A percentile compares a stretch with the other conserved stretches of the same genome.
Conservation (phyloP, 1,140 invertebrate species). For the Antheraea mylitta region DNA sequence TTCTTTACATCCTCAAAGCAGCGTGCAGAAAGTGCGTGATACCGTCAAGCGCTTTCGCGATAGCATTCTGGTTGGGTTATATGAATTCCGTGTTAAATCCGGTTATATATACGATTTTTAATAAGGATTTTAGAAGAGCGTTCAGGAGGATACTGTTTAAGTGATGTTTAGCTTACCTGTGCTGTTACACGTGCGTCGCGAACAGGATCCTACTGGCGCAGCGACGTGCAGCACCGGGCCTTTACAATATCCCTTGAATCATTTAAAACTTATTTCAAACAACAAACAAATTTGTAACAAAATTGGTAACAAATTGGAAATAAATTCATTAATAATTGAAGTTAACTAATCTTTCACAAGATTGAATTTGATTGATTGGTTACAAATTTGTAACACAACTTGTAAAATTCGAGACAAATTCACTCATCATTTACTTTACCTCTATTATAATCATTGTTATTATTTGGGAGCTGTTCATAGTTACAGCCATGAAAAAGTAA, state of each 20-base stretch:
- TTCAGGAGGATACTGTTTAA: conserved; percentile 97
- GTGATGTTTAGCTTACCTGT: conserved; percentile 91
- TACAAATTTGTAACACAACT: too few species aligned
- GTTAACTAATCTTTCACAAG: too few species aligned
- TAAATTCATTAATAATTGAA: too few species aligned
- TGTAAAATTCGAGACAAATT: too few species aligned
- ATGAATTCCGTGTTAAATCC: conserved; percentile 99
- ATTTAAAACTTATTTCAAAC: conserved; percentile 3
- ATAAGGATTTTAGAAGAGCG: conserved; percentile 98
- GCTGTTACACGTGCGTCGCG: conserved; percentile 84
- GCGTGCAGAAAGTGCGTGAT: conserved; percentile 88
- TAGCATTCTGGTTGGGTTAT: conserved; percentile 99
- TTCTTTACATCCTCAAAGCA: conserved; percentile 93
- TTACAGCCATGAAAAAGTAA: too few species aligned
- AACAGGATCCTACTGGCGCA: conserved; percentile 80
- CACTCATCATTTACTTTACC: too few species aligned
- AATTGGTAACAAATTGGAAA: too few species aligned
- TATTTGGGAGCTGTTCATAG: too few species aligned
- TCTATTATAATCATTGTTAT: too few species aligned
- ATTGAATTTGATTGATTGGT: too few species aligned
- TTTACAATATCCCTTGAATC: conserved; percentile 73
- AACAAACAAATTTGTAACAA: too few species aligned
- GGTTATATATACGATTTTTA: conserved; percentile 99
- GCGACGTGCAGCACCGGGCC: conserved; percentile 80
- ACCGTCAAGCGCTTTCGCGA: conserved; percentile 91